Conservation (phyloP, 2,888 invertebrate species). For the Sarcophaga caerulescens region DNA sequence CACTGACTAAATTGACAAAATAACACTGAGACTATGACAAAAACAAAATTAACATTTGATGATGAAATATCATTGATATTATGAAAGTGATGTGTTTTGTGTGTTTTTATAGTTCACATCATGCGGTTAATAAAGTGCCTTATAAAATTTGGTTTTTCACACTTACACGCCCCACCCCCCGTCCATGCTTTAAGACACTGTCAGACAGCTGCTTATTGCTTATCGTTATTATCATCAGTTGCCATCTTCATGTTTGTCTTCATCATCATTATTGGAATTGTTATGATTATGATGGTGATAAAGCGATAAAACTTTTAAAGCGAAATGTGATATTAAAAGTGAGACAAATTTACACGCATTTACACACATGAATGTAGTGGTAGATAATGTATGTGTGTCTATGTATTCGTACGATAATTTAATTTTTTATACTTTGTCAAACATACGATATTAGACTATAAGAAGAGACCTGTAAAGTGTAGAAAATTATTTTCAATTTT, state of each 20-base stretch:
- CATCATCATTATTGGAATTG: conserved; percentile 60
- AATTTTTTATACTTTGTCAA: too few relatives aligned
- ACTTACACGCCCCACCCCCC: conserved; percentile 61
- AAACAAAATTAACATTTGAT: too few relatives aligned
- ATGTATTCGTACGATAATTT: background rate
- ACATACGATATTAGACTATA: too few relatives aligned
- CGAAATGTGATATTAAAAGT: conserved; percentile 12
- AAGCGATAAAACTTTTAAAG: conserved; percentile 68
- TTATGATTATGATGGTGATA: conserved; percentile 72
- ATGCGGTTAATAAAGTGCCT: conserved; percentile 73
- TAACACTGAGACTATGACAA: too few relatives aligned
- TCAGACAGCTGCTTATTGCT: conserved; percentile 69
- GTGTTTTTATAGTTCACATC: conserved; percentile 49
- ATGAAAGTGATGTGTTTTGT: too few relatives aligned
- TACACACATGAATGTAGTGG: background rate
- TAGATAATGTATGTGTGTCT: background rate
- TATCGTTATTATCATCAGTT: conserved; percentile 65
- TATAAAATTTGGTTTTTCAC: conserved; percentile 74
- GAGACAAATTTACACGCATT: background rate
- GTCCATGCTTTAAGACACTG: conserved; percentile 71
- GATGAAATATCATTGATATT: too few relatives aligned
- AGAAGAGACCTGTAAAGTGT: too few relatives aligned
- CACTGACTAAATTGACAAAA: too few relatives aligned
- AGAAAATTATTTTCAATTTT: too few relatives aligned
- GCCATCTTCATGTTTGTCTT: background rate